A percentile compares a stretch with the other conserved stretches of the same genome.
These are phyloP conservation scores for Apogon talboti DNA, from an alignment of 2,797 vertebrate species.

Conservation along the genomic window DNA sequence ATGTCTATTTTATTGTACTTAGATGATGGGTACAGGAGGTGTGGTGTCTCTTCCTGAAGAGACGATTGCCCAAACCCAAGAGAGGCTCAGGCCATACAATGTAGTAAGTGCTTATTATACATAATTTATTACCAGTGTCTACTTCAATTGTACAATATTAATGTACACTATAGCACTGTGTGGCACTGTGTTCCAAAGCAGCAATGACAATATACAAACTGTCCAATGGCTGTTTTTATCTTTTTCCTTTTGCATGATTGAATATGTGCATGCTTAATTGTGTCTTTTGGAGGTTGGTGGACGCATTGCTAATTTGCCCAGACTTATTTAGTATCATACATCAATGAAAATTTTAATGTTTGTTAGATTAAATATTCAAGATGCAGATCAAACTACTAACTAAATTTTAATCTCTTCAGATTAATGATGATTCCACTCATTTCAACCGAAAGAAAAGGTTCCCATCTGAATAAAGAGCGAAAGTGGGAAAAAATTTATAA, in stretches of 20 bases:
- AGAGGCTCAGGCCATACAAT: constrained; percentile 78
- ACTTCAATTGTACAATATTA: constrained; percentile 82
- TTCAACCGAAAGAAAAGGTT: constrained; percentile 76
- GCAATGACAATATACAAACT: constrained; percentile 76
- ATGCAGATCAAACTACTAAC: constrained; percentile 36
- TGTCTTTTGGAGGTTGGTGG: constrained; percentile 25
- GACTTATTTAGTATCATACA: constrained; percentile 30
- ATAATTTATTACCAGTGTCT: constrained; percentile 80
- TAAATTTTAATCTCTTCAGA: constrained; percentile 68
- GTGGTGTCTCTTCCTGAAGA: constrained; percentile 79
- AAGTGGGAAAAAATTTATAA: constrained; percentile 14
- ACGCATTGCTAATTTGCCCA: constrained; percentile 24
- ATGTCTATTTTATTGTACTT: constrained; percentile 57
- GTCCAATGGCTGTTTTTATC: constrained; percentile 67
- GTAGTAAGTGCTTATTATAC: constrained; percentile 80
- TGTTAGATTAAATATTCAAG: constrained; percentile 50
- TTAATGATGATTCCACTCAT: constrained; percentile 67
- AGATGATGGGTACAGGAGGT: constrained; percentile 84
- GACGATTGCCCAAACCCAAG: constrained; percentile 76
- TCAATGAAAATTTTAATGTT: constrained; percentile 32
- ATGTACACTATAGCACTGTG: constrained; percentile 67
- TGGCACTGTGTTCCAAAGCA: constrained; percentile 62
- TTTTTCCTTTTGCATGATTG: constrained; percentile 57
- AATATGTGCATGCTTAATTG: constrained; percentile 62
- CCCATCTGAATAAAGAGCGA: constrained; percentile 58